Evolutionary conservation across 2,888 invertebrate species (phyloP), one percentile per base, ranked within the genome.

Genomic region (Philereme vetulata): DNA sequence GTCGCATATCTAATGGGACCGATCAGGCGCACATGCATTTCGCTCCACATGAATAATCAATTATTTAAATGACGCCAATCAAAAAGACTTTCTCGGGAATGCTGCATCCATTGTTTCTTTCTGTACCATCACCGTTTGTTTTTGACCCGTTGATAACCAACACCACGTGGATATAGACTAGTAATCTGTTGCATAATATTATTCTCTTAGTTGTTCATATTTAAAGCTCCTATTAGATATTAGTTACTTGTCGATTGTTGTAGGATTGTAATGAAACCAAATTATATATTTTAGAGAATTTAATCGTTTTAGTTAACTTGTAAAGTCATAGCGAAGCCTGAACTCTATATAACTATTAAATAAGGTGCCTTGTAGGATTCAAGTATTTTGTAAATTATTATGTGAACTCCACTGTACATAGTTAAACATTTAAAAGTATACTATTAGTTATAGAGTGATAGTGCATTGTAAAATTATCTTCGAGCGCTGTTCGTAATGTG

Each of bases 221-320:
- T 88, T 88, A 88, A 90, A 88, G 86, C 84, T 90, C 90, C 90
- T 91, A 90, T 88, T 90, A 90, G 90, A 82, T 90, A 79, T 85
- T 90, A 91, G 88, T 80, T 83, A 85, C 82, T 81, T 86, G 84
- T 86, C 86, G 82, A 86, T 88, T 91, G 88, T 89, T 90, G 85
- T 92, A 91, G 88, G 84, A 85, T 86, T 89, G 82, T 90, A 90
- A 88, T 88, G 86, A 88, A 87, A 90, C 92, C 91, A 92, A 92
- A 92, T 90, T 90, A 89, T 90, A 91, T 90, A 90, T 90, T 88
- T 86, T 91, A 91, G 89, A 90, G 87, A 88, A 89, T 88, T 87
- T 88, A 90, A 87, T 86, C 82, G 82, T 83, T 86, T 88, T 89
- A 90, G 87, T 88, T 88, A 86, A 86, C 86, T 81, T 91, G 85